Conservation (phyloP, 2,888 invertebrate species). For the Prostheceraeus crozeri region DNA sequence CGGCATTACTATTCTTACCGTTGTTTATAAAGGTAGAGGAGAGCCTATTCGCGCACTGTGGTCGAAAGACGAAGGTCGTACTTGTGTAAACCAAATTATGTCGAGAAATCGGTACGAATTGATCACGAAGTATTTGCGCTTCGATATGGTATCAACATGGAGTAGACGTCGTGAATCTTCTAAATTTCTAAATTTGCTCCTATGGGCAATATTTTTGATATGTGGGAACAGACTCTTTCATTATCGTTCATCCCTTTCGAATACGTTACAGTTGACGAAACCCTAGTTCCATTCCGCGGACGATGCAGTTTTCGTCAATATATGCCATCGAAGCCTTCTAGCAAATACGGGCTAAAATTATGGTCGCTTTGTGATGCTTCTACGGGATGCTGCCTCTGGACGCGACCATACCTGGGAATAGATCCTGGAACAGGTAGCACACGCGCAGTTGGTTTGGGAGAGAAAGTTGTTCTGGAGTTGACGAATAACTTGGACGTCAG, state of each 20-base stretch:
- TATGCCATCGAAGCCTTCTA: slow-evolving; percentile 13
- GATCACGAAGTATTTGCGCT: slow-evolving; percentile 7
- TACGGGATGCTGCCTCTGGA: no score
- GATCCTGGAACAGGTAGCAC: no score
- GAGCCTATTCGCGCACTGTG: slow-evolving; percentile 4
- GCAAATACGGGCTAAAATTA: slow-evolving; percentile 12
- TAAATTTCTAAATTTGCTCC: slow-evolving; percentile 9
- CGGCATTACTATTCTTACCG: background rate
- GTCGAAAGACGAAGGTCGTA: slow-evolving; percentile 5
- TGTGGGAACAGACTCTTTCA: slow-evolving; percentile 1
- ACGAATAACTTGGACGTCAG: no score
- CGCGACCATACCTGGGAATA: no score
- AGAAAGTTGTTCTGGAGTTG: no score
- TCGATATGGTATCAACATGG: background rate
- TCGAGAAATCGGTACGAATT: slow-evolving; percentile 13
- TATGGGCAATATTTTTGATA: slow-evolving; percentile 10
- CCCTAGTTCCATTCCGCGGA: slow-evolving; percentile 17
- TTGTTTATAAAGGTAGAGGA: background rate
- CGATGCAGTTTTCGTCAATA: slow-evolving; percentile 3
- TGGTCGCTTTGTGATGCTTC: slow-evolving; percentile 21
- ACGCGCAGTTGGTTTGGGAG: no score
- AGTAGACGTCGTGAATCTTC: background rate
- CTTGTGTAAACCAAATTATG: slow-evolving; percentile 12
- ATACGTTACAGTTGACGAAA: slow-evolving; percentile 17
- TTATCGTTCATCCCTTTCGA: background rate